phyloP scores from a whole-genome alignment of 2,888 invertebrate genomes.

The Sisyra terminalis region DNA sequence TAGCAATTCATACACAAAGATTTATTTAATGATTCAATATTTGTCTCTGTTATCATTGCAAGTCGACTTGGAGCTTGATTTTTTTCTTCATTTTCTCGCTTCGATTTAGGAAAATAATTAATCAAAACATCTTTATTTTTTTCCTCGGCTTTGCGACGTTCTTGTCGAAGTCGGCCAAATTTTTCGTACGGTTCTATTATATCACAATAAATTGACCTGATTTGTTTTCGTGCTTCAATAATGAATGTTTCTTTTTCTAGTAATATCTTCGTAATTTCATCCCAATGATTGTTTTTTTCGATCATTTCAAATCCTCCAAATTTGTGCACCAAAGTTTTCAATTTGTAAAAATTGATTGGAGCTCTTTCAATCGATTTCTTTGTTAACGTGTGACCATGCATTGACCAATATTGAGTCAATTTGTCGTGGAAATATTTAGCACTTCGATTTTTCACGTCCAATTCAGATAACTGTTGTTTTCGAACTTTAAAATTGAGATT shows the following conservation, averaged over 20 bases:
- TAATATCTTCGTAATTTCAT: conserved; percentile 33
- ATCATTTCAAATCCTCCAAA: conserved; percentile 42
- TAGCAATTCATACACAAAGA: conserved; percentile 49
- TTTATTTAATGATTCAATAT: conserved; percentile 21
- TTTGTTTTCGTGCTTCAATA: too few species aligned
- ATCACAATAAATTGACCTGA: too few species aligned
- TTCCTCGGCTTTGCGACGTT: conserved; percentile 29
- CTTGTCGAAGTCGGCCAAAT: conserved; percentile 27
- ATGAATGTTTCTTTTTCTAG: too few species aligned
- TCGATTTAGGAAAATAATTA: conserved; percentile 33
- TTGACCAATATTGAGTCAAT: conserved; percentile 57
- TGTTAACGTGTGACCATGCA: conserved; percentile 45
- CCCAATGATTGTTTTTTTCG: conserved; percentile 47
- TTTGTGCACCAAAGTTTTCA: conserved; percentile 42
- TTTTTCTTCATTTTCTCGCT: too few species aligned
- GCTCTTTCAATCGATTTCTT: conserved; percentile 55
- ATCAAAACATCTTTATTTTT: conserved; percentile 47
- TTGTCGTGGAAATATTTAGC: conserved; percentile 57
- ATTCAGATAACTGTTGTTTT: conserved; percentile 35
- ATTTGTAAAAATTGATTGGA: conserved; percentile 47
- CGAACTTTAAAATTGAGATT: conserved; percentile 36
- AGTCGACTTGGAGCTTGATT: conserved; percentile 19
- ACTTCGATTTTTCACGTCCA: conserved; percentile 52
- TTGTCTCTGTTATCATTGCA: conserved; percentile 23
- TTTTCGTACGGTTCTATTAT: too few species aligned